A percentile compares a stretch with the other conserved stretches of the same genome.
Evolutionary conservation across 2,113 vertebrate genomes (phyloP).

Genomic region (Tachysurus fulvidraco): DNA sequence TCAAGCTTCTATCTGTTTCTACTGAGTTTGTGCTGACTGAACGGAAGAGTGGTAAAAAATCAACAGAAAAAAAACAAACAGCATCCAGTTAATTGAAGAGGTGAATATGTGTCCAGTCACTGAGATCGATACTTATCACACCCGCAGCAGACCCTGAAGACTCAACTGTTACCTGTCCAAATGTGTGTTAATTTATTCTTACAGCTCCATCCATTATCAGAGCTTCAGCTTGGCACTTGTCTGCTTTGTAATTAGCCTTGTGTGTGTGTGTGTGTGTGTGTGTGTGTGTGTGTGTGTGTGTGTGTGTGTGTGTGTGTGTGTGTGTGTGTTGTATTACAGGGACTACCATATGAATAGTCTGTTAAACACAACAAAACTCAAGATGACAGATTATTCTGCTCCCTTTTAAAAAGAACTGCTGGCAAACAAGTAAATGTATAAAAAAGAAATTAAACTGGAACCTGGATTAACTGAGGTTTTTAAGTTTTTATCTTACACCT

Average conservation of each 20-base stretch:
- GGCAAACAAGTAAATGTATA: neutral
- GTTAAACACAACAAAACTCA: neutral
- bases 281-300: too few species aligned
- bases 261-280: neutral
- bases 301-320: too few species aligned
- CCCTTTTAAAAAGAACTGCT: neutral
- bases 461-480: neutral
- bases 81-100: slow-evolving; percentile 66
- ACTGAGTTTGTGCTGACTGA: slow-evolving; percentile 67
- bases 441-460: too few species aligned
- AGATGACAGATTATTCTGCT: neutral
- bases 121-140: slow-evolving; percentile 50
- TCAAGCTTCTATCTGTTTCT: neutral
- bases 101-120: slow-evolving; percentile 45
- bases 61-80: slow-evolving; percentile 29
- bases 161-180: slow-evolving; percentile 16
- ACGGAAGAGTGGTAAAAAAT: slow-evolving; percentile 27
- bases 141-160: slow-evolving; percentile 14
- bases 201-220: slow-evolving; percentile 15
- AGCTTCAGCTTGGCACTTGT: neutral
- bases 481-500: too few species aligned
- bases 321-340: neutral
- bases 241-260: neutral
- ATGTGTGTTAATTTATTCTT: slow-evolving; percentile 13
- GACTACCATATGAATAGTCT: neutral